A percentile compares a stretch with the other conserved stretches of the same genome.
Conservation (phyloP, 2,888 invertebrate genomes). For the Cacoxenus indagator region DNA sequence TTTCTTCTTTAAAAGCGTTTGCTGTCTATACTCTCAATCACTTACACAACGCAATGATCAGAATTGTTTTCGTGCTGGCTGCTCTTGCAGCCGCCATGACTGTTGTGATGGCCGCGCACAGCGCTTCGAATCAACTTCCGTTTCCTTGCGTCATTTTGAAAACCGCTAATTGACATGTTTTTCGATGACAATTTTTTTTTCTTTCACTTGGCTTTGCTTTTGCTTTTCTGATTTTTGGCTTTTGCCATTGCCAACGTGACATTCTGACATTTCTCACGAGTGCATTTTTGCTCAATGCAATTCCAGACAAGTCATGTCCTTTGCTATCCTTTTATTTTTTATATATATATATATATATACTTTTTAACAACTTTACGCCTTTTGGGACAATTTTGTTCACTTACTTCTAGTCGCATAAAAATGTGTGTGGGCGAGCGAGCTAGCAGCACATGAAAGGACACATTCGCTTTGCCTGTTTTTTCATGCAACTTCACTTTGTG, state of each 20-base stretch:
- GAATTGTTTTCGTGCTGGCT: too few species aligned
- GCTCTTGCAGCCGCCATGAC: neutral
- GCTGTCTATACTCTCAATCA: too few species aligned
- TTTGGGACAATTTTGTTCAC: slow-evolving; percentile 21
- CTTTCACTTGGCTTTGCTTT: slow-evolving; percentile 46
- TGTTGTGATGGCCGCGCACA: neutral
- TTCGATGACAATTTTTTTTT: neutral
- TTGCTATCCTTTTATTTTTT: neutral
- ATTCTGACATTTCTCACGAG: slow-evolving; percentile 35
- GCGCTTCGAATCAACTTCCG: neutral
- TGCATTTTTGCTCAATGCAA: slow-evolving; percentile 28
- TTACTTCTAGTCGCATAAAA: slow-evolving; percentile 28
- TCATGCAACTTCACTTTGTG: neutral
- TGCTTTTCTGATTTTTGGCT: neutral
- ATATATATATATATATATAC: neutral
- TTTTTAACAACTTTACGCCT: neutral
- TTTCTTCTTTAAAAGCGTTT: too few species aligned
- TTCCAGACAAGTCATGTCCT: neutral
- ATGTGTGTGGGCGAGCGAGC: neutral
- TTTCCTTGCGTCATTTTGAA: too few species aligned
- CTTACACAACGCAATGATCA: too few species aligned
- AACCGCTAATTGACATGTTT: slow-evolving; percentile 56
- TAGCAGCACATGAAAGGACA: neutral
- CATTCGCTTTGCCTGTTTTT: slow-evolving; percentile 12
- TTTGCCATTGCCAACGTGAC: neutral